Conservation (phyloP, 2,888 invertebrate species). For the Serrognathus titanus region DNA sequence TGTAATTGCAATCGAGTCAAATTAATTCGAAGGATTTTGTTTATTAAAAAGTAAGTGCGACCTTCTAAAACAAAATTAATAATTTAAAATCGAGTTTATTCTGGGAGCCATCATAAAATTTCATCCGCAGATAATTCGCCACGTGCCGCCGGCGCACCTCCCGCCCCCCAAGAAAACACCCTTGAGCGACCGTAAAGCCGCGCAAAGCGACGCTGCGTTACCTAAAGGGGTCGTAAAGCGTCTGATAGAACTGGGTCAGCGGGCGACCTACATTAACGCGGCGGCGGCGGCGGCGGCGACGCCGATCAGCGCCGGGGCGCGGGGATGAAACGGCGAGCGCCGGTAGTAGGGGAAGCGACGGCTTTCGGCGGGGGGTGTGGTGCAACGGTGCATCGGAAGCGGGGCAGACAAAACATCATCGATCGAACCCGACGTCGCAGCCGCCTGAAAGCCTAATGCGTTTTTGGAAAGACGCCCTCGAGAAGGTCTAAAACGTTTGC, state of each 20-base stretch:
- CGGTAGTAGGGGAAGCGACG: slow-evolving; percentile 20
- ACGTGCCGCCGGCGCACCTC: slow-evolving; percentile 1
- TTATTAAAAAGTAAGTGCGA: too few relatives aligned
- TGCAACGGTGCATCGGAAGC: slow-evolving; percentile 34
- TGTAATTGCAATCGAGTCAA: too few relatives aligned
- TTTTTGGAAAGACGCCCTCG: slow-evolving; percentile 20
- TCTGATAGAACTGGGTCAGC: slow-evolving; percentile 35
- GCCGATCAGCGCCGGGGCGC: slow-evolving; percentile 23
- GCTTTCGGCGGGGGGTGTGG: slow-evolving; percentile 6
- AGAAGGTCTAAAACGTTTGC: slow-evolving; percentile 1
- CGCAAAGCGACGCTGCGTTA: slow-evolving; percentile 31
- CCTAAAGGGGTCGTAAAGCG: slow-evolving; percentile 35
- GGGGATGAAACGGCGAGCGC: slow-evolving; percentile 18
- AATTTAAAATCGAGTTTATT: too few relatives aligned
- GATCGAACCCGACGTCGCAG: slow-evolving; percentile 26
- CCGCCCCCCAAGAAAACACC: slow-evolving; percentile 3
- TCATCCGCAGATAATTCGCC: slow-evolving; percentile 5
- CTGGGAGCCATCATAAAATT: not conserved
- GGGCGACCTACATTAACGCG: slow-evolving; percentile 30
- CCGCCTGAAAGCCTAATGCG: slow-evolving; percentile 27
- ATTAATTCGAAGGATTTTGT: too few relatives aligned
- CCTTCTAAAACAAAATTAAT: too few relatives aligned
- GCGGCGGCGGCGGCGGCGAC: slow-evolving; percentile 27
- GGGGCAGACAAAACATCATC: slow-evolving; percentile 35
- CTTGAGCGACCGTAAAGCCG: slow-evolving; percentile 15